A percentile compares a stretch with the other conserved stretches of the same genome.
Evolutionary conservation across 2,797 vertebrate species (phyloP).

Genomic region (Nothura maculosa): DNA sequence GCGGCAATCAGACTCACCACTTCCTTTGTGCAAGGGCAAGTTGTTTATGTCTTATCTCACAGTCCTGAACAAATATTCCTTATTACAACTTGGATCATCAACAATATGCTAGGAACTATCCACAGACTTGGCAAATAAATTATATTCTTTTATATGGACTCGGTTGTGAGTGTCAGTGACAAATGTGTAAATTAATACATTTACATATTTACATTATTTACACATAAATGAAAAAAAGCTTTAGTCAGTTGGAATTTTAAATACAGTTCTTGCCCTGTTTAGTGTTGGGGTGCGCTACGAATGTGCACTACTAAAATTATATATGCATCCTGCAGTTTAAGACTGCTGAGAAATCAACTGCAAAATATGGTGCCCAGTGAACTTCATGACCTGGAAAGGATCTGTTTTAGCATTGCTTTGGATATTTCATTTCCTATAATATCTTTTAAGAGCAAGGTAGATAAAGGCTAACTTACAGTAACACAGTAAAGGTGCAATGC

Average conservation of each 20-base stretch:
- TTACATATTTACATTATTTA: background rate
- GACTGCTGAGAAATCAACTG: background rate
- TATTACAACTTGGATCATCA: conserved; percentile 9
- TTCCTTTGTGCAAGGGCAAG: conserved; percentile 30
- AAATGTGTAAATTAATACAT: conserved; percentile 20
- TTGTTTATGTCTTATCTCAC: background rate
- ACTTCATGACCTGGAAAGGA: background rate
- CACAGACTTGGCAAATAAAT: conserved; percentile 12
- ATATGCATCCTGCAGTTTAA: background rate
- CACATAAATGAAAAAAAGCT: background rate
- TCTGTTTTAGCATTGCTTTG: background rate
- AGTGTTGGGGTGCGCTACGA: background rate
- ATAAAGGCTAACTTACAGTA: background rate
- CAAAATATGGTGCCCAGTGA: conserved; percentile 1
- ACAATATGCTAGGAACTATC: background rate
- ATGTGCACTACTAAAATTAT: background rate
- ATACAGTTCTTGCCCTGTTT: background rate
- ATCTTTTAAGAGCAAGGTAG: background rate
- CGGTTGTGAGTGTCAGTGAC: background rate
- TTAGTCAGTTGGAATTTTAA: background rate
- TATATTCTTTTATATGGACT: conserved; percentile 4
- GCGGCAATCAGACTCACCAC: background rate
- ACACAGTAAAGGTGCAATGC: background rate
- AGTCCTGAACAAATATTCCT: conserved; percentile 4
- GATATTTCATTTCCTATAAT: background rate